Percentiles rank a stretch among this genome's conserved stretches.
Evolutionary conservation across 2,888 invertebrate species (phyloP).

Genomic region (Lapara coniferarum): DNA sequence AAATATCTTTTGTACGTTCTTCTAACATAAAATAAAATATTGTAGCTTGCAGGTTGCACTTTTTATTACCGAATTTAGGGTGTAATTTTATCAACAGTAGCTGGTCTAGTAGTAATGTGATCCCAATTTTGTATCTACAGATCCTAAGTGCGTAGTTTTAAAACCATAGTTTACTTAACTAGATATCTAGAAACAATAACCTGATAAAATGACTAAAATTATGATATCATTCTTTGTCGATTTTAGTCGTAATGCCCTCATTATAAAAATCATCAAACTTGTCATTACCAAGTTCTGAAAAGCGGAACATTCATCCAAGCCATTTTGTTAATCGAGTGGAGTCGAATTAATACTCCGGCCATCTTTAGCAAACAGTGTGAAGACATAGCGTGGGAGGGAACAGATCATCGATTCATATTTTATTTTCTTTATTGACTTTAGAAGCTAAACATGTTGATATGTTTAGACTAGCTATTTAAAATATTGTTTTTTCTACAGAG

Average conservation of each 20-base stretch:
- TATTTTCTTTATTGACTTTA: neutral
- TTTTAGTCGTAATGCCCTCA: slow-evolving; percentile 1
- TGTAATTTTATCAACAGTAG: too few species aligned
- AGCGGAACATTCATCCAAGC: slow-evolving; percentile 31
- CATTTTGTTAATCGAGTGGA: slow-evolving; percentile 44
- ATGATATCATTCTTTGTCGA: neutral
- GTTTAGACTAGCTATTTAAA: neutral
- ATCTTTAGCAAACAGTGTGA: slow-evolving; percentile 46
- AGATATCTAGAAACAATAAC: too few species aligned
- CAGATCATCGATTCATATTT: slow-evolving; percentile 22
- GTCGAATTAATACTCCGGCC: slow-evolving; percentile 46
- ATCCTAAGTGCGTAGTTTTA: too few species aligned
- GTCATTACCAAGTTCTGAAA: slow-evolving; percentile 25
- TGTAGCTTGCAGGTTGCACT: too few species aligned
- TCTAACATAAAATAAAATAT: neutral
- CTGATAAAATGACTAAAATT: neutral
- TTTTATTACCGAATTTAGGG: too few species aligned
- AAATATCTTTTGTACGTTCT: neutral
- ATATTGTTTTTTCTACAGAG: too few species aligned
- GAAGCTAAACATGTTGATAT: neutral
- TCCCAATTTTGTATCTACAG: too few species aligned
- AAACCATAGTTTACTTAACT: too few species aligned
- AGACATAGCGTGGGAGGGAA: slow-evolving; percentile 32
- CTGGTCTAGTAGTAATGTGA: too few species aligned
- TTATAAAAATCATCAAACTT: slow-evolving; percentile 26